phyloP scores from a whole-genome alignment of 2,888 invertebrate genomes.

The Tetragonula carbonaria region DNA sequence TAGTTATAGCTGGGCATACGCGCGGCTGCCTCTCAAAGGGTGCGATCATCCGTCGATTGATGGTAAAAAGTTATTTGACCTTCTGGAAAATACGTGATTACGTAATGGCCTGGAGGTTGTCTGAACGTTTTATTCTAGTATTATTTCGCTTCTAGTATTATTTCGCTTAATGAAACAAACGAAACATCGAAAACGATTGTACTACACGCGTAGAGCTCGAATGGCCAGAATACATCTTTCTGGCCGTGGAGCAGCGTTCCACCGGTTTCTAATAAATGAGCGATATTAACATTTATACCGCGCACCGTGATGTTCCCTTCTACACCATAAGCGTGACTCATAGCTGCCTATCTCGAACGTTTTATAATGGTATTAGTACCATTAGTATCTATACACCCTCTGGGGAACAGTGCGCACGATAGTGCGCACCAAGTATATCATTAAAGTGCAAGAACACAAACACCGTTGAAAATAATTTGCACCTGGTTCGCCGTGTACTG shows the following conservation, averaged over 20 bases:
- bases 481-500: constrained; percentile 10
- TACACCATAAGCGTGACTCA: constrained; percentile 60
- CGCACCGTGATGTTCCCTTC: constrained; percentile 33
- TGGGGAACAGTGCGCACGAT: constrained; percentile 34
- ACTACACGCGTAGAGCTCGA: background rate
- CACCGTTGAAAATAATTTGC: constrained; percentile 58
- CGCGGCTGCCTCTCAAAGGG: constrained; percentile 39
- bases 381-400: constrained; percentile 58
- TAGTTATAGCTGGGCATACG: constrained; percentile 11
- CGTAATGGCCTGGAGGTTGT: constrained; percentile 22
- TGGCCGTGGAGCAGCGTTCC: background rate
- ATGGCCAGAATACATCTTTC: background rate
- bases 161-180: constrained; percentile 20
- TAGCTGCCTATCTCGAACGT: constrained; percentile 50
- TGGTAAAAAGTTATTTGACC: constrained; percentile 50
- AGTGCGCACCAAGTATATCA: constrained; percentile 21
- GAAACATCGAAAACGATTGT: background rate
- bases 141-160: constrained; percentile 11
- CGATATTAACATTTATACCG: constrained; percentile 63
- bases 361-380: constrained; percentile 55
- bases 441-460: constrained; percentile 48
- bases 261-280: constrained; percentile 56
- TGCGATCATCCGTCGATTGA: constrained; percentile 39
- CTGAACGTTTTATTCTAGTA: constrained; percentile 1
- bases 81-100: constrained; percentile 41